Percentiles rank a stretch among this genome's conserved stretches.
Evolutionary conservation across 2,113 vertebrate genomes (phyloP).

Genomic region (Chionomys nivalis): DNA sequence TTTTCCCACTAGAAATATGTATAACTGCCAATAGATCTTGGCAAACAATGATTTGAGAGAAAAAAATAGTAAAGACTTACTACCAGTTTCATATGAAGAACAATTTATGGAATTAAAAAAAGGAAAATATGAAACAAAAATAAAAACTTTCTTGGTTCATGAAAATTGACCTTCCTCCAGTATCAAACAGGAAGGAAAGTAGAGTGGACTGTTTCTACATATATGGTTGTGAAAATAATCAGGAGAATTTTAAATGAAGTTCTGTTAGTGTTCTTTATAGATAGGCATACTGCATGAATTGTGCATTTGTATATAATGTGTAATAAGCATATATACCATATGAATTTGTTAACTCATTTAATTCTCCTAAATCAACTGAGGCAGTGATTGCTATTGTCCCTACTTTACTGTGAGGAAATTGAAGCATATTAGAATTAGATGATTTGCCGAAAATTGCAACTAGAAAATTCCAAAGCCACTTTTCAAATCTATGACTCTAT

Average conservation of each 20-base stretch:
- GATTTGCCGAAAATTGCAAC: slow-evolving; percentile 29
- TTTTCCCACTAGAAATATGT: not conserved
- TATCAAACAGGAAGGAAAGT: not conserved
- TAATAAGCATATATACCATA: not conserved
- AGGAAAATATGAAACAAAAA: not conserved
- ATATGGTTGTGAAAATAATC: not conserved
- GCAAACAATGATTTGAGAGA: not conserved
- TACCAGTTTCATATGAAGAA: not conserved
- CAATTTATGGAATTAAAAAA: not conserved
- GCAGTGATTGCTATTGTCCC: not conserved
- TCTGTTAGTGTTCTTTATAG: not conserved
- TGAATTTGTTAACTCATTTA: slow-evolving; percentile 3
- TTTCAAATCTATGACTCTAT: not conserved
- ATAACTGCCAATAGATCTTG: not conserved
- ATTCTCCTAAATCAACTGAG: not conserved
- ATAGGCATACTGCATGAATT: not conserved
- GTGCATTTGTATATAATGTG: not conserved
- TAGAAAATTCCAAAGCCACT: not conserved
- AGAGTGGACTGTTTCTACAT: not conserved
- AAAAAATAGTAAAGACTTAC: not conserved
- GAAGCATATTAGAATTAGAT: not conserved
- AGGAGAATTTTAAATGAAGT: not conserved
- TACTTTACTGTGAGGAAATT: slow-evolving; percentile 23
- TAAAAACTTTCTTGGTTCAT: not conserved
- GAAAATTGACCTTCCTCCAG: not conserved